phyloP scores from a whole-genome alignment of 2,888 invertebrate genomes.

The Glomeris marginata region DNA sequence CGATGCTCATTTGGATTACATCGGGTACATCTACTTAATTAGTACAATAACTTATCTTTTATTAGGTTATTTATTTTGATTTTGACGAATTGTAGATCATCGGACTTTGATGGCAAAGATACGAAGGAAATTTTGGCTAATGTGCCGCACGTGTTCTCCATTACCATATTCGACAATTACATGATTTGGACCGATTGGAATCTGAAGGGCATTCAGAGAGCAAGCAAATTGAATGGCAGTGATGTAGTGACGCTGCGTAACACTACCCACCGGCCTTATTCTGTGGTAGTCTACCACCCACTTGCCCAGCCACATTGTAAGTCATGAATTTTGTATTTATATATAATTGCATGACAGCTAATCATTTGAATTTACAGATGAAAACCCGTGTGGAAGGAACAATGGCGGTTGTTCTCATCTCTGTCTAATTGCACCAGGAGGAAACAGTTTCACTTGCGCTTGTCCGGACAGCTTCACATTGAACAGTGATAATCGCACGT shows the following conservation, averaged over 20 bases:
- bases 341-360: neutral
- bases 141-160: constrained; percentile 91
- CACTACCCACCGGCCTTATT: constrained; percentile 88
- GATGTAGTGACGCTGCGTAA: constrained; percentile 60
- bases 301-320: constrained; percentile 58
- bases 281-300: constrained; percentile 82
- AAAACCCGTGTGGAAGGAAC: constrained; percentile 77
- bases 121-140: constrained; percentile 55
- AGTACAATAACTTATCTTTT: too few species aligned
- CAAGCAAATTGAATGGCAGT: constrained; percentile 72
- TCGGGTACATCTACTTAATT: constrained; percentile 42
- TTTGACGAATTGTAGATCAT: constrained; percentile 42
- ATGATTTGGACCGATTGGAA: constrained; percentile 98
- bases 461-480: constrained; percentile 92
- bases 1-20: constrained; percentile 95
- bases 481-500: constrained; percentile 61
- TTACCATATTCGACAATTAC: constrained; percentile 83
- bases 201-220: constrained; percentile 73
- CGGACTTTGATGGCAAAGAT: constrained; percentile 81
- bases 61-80: neutral
- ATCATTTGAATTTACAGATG: constrained; percentile 27
- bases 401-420: constrained; percentile 95
- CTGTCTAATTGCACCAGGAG: constrained; percentile 69
- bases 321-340: constrained; percentile 10
- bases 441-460: constrained; percentile 58